Conservation (phyloP, 2,888 invertebrate species). For the Drosophila kanekoi region DNA sequence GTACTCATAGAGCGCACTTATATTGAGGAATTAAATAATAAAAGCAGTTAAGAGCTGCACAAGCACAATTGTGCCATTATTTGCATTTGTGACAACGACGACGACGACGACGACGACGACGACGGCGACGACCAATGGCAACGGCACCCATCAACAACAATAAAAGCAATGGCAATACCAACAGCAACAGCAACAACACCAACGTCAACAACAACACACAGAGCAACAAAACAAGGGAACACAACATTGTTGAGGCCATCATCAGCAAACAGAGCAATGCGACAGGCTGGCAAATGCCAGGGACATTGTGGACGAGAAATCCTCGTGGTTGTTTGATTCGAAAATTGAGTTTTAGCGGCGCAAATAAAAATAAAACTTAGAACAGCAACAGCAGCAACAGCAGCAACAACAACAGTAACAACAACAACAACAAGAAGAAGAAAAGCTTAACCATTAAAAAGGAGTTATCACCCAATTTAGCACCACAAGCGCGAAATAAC, state of each 20-base stretch:
- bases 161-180: constrained; percentile 48
- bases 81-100: constrained; percentile 82
- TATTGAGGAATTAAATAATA: constrained; percentile 78
- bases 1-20: constrained; percentile 28
- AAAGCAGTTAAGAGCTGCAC: constrained; percentile 70
- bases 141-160: constrained; percentile 55
- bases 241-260: constrained; percentile 64
- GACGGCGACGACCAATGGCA: constrained; percentile 59
- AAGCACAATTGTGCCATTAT: constrained; percentile 82
- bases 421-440: constrained; percentile 35
- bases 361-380: constrained; percentile 78
- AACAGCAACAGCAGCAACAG: constrained; percentile 44
- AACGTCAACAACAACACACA: constrained; percentile 26
- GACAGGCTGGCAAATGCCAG: constrained; percentile 33
- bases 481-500: constrained; percentile 73
- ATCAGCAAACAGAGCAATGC: constrained; percentile 58
- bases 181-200: constrained; percentile 26
- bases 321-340: constrained; percentile 80
- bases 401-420: constrained; percentile 44
- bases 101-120: constrained; percentile 72
- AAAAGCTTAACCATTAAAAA: constrained; percentile 70
- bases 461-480: constrained; percentile 79
- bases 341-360: constrained; percentile 80
- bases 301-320: constrained; percentile 55
- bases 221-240: constrained; percentile 47